Conservation (phyloP, 2,113 vertebrate genomes). For the Tetrax tetrax region DNA sequence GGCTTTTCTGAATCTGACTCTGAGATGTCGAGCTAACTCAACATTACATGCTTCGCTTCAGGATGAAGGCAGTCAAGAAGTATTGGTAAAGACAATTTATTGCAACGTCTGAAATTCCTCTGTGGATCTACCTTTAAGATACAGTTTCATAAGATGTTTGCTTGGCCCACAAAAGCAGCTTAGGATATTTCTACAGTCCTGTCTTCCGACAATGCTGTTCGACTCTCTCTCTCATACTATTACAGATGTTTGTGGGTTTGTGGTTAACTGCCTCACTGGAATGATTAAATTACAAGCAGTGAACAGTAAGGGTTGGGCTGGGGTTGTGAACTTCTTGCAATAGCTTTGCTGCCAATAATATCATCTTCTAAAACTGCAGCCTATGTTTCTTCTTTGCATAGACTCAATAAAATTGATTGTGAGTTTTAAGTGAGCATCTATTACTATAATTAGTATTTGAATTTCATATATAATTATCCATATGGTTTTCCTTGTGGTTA, state of each 20-base stretch:
- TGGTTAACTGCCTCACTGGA: neutral
- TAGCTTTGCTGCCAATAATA: neutral
- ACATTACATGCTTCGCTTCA: neutral
- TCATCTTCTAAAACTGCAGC: neutral
- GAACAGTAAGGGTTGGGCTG: neutral
- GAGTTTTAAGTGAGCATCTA: neutral
- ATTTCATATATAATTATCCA: neutral
- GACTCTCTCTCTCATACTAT: neutral
- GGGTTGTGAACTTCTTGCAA: neutral
- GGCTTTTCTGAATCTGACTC: neutral
- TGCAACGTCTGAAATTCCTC: neutral
- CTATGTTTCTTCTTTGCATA: neutral
- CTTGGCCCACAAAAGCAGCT: neutral
- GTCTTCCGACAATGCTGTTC: fast-evolving
- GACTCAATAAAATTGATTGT: neutral
- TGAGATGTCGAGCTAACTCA: neutral
- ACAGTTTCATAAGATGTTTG: neutral
- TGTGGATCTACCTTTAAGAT: neutral
- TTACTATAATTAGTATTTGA: neutral
- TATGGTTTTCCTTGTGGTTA: neutral
- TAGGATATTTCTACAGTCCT: neutral
- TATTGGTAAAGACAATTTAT: neutral
- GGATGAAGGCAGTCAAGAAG: neutral
- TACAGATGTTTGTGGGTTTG: neutral
- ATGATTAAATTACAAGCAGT: neutral